Evolutionary conservation across 1,140 invertebrate species (phyloP).

Genomic region (Pantala flavescens): DNA sequence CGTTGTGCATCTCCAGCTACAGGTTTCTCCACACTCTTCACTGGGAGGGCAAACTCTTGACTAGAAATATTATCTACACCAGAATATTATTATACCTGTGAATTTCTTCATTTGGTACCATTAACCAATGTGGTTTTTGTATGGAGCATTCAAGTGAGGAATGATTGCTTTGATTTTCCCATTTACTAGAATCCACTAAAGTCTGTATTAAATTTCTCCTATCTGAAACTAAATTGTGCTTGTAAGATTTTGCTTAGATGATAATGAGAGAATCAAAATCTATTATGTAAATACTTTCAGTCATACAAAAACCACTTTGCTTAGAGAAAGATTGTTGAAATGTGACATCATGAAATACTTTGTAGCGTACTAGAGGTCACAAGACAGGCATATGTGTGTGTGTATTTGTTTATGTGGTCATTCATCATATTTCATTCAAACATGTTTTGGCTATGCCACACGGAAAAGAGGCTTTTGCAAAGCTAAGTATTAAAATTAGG

Average conservation of each 20-base stretch:
- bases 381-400: no score
- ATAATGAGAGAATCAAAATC: slow-evolving; percentile 4
- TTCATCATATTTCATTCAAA: background rate
- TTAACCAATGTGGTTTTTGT: slow-evolving; percentile 3
- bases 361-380: no score
- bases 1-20: background rate
- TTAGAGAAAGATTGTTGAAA: background rate
- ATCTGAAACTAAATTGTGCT: slow-evolving; percentile 10
- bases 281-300: background rate
- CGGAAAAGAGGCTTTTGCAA: slow-evolving; percentile 9
- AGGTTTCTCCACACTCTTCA: background rate
- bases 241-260: background rate
- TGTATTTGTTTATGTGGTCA: background rate
- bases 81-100: background rate
- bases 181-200: background rate
- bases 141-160: background rate
- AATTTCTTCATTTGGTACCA: background rate
- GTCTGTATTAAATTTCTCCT: background rate
- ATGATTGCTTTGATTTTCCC: slow-evolving; percentile 6
- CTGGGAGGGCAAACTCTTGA: background rate
- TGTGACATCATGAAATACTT: no score
- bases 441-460: background rate
- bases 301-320: slow-evolving; percentile 1
- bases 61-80: background rate
- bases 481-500: background rate